phyloP scores from a whole-genome alignment of 2,113 vertebrate genomes.

The Aix galericulata region DNA sequence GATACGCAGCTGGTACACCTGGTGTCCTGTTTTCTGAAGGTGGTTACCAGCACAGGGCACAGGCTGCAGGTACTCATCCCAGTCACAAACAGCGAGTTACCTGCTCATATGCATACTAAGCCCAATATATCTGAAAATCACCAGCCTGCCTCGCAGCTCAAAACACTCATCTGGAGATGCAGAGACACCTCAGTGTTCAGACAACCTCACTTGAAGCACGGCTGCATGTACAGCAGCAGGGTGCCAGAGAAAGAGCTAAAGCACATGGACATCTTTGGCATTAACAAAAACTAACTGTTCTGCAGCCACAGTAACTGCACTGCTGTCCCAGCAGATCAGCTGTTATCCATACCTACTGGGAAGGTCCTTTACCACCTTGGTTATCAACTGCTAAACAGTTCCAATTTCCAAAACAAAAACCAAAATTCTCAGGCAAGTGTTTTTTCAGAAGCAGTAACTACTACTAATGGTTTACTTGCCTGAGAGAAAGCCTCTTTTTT shows the following conservation, averaged over 20 bases:
- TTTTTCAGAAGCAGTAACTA: background rate
- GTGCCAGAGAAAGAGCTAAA: background rate
- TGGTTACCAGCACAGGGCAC: background rate
- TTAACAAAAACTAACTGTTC: background rate
- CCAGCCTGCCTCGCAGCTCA: background rate
- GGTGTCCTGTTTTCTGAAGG: background rate
- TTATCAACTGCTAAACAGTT: background rate
- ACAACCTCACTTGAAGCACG: background rate
- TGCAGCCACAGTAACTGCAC: background rate
- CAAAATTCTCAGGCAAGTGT: background rate
- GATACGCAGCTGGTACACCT: rapidly evolving
- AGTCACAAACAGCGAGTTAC: background rate
- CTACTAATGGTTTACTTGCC: background rate
- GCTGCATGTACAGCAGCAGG: background rate
- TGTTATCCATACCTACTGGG: background rate
- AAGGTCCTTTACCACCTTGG: background rate
- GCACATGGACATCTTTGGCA: background rate
- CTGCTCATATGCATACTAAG: background rate
- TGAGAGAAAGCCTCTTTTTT: background rate
- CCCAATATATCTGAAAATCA: background rate
- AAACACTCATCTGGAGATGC: background rate
- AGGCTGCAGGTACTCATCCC: background rate
- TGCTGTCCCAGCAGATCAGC: too few relatives aligned
- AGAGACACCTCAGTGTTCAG: background rate
- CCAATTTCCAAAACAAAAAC: background rate